Percentiles rank a stretch among this genome's conserved stretches.
Evolutionary conservation across 2,888 invertebrate genomes (phyloP).

Genomic region (Nymphalis c-album): DNA sequence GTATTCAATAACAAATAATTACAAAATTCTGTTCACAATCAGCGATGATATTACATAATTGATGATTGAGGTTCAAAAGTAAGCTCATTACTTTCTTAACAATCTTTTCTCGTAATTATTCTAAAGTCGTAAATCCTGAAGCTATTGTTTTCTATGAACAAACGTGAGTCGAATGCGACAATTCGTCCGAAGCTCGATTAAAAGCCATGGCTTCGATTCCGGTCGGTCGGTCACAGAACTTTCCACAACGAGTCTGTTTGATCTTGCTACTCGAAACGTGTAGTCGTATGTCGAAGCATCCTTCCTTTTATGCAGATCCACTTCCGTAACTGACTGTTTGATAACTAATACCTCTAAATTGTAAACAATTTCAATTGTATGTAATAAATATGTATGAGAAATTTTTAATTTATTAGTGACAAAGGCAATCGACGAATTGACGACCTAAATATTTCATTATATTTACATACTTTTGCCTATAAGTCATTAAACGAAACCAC

Average conservation of each 20-base stretch:
- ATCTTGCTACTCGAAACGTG: constrained; percentile 29
- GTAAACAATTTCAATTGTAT: constrained; percentile 35
- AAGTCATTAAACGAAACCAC: no score
- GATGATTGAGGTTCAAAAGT: constrained; percentile 12
- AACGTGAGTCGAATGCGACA: constrained; percentile 35
- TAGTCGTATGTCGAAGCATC: constrained; percentile 28
- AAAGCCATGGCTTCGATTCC: constrained; percentile 37
- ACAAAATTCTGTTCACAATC: no score
- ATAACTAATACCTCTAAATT: constrained; percentile 20
- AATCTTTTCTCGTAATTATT: constrained; percentile 31
- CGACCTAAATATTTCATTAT: no score
- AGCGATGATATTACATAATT: no score
- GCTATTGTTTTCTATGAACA: constrained; percentile 36
- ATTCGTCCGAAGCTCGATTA: constrained; percentile 37
- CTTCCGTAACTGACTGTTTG: constrained; percentile 15
- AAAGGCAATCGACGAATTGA: no score
- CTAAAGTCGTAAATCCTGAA: constrained; percentile 34
- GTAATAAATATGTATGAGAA: background rate
- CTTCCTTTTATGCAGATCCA: constrained; percentile 30
- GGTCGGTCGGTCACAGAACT: constrained; percentile 37
- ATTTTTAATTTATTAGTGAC: background rate
- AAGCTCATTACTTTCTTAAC: constrained; percentile 31
- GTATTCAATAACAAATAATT: no score
- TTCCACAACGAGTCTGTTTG: constrained; percentile 33
- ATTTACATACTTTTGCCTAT: no score